Percentiles rank a stretch among this genome's conserved stretches.
These are phyloP conservation scores for Hippopotamyrus pictus DNA, from an alignment of 2,797 vertebrate species.

Conservation along the genomic window DNA sequence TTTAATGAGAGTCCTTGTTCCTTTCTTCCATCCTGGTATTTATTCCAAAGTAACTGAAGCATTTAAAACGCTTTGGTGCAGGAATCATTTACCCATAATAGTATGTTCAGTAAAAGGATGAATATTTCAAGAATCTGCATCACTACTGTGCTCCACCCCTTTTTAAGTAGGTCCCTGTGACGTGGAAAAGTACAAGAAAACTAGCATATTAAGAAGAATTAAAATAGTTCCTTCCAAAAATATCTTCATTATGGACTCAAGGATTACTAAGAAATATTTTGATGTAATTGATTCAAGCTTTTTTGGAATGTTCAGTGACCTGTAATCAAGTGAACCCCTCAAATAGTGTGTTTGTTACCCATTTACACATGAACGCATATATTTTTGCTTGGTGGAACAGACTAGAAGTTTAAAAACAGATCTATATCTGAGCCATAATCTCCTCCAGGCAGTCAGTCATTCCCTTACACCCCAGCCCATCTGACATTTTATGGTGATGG, in stretches of 20 bases:
- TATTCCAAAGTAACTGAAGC: slow-evolving; percentile 11
- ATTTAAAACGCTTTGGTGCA: not conserved
- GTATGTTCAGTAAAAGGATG: not conserved
- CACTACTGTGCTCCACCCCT: not conserved
- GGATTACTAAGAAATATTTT: not conserved
- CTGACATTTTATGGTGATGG: not conserved
- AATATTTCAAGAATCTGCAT: not conserved
- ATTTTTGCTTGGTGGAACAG: not conserved
- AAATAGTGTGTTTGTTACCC: not conserved
- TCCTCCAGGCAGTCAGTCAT: not conserved
- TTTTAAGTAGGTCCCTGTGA: not conserved
- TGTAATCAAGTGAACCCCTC: not conserved
- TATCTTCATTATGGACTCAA: not conserved
- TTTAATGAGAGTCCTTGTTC: not conserved
- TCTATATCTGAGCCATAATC: not conserved
- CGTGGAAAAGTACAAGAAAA: not conserved
- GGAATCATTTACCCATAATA: slow-evolving; percentile 11
- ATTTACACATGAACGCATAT: not conserved
- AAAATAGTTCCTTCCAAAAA: not conserved
- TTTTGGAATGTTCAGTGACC: not conserved
- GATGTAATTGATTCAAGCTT: not conserved
- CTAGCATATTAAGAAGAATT: not conserved
- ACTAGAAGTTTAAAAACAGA: not conserved
- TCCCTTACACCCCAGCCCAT: not conserved
- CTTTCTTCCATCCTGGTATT: slow-evolving; percentile 7